These are phyloP conservation scores for Aphidius colemani DNA, from an alignment of 2,888 invertebrate species.

Conservation along the genomic window DNA sequence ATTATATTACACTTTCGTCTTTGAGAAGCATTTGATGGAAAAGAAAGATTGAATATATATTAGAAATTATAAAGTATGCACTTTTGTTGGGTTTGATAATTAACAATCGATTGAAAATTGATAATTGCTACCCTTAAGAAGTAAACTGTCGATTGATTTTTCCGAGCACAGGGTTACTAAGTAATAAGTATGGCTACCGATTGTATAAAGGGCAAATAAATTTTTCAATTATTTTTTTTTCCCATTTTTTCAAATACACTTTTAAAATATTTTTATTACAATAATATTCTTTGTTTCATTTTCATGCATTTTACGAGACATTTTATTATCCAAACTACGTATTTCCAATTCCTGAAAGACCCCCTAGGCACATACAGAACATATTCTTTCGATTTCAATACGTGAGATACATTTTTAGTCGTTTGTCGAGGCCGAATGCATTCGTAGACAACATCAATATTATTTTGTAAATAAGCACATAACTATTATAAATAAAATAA, in stretches of 20 bases:
- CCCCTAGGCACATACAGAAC: conserved; percentile 23
- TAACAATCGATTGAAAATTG: too few species aligned
- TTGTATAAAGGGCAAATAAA: too few species aligned
- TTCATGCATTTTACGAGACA: conserved; percentile 53
- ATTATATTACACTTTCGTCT: neutral
- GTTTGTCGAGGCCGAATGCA: neutral
- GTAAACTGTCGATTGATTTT: too few species aligned
- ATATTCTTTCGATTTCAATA: conserved; percentile 7
- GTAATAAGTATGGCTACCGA: too few species aligned
- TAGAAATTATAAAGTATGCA: neutral
- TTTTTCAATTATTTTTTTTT: too few species aligned
- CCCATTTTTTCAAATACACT: too few species aligned
- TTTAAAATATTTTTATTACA: conserved; percentile 26
- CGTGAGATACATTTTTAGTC: conserved; percentile 6
- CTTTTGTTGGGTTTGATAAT: too few species aligned
- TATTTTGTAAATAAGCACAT: neutral
- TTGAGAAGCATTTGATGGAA: too few species aligned
- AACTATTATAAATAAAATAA: neutral
- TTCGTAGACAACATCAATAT: neutral
- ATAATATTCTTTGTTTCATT: conserved; percentile 48
- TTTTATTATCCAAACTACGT: conserved; percentile 50
- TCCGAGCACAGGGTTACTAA: too few species aligned
- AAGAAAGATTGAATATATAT: conserved; percentile 22
- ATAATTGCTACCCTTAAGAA: too few species aligned
- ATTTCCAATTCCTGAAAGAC: conserved; percentile 59